A percentile compares a stretch with the other conserved stretches of the same genome.
Evolutionary conservation across 2,888 invertebrate genomes (phyloP).

Genomic region (Steromphala cineraria): DNA sequence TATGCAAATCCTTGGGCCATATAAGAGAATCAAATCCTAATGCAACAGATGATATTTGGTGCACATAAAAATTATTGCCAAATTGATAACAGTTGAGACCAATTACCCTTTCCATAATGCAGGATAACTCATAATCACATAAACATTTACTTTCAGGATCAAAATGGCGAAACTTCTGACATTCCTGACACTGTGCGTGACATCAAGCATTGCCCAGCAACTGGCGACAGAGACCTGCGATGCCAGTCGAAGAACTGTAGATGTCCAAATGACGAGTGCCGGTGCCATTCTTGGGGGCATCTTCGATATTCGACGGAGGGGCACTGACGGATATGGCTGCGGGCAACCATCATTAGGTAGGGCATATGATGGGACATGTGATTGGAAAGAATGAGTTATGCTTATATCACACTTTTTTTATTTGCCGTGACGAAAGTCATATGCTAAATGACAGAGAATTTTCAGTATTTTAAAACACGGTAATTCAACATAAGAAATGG

Average conservation of each 20-base stretch:
- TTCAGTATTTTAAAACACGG: too few species aligned
- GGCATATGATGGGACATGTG: neutral
- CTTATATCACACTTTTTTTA: neutral
- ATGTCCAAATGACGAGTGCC: slow-evolving; percentile 43
- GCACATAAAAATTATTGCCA: too few species aligned
- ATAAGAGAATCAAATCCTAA: too few species aligned
- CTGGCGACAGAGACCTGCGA: slow-evolving; percentile 56
- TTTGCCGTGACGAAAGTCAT: too few species aligned
- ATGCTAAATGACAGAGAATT: too few species aligned
- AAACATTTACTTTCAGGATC: slow-evolving; percentile 30
- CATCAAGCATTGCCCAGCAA: slow-evolving; percentile 34
- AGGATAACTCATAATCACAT: too few species aligned
- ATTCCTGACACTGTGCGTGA: slow-evolving; percentile 27
- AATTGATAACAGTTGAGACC: too few species aligned
- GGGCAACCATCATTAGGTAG: slow-evolving; percentile 51
- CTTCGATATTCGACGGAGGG: slow-evolving; percentile 48
- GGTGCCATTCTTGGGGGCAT: slow-evolving; percentile 59
- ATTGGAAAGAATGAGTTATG: neutral
- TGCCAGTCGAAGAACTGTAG: slow-evolving; percentile 39
- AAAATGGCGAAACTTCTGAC: slow-evolving; percentile 34
- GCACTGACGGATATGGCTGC: slow-evolving; percentile 48
- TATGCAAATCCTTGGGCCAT: too few species aligned
- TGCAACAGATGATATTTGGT: too few species aligned
- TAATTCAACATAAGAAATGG: too few species aligned
- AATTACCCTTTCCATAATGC: too few species aligned